Conservation (phyloP, 2,113 vertebrate species). For the Conger conger region DNA sequence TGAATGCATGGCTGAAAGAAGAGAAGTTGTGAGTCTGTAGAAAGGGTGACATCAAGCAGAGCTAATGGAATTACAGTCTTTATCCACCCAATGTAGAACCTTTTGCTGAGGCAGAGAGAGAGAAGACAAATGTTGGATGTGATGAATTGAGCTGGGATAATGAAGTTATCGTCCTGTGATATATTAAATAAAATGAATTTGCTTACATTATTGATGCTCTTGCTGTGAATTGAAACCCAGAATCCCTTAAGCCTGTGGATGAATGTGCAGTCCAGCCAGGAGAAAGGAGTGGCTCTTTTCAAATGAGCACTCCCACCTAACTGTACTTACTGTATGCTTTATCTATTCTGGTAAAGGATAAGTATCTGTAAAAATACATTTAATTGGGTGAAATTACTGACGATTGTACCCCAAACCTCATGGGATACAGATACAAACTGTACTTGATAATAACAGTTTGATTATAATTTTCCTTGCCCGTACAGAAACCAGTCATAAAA, state of each 20-base stretch:
- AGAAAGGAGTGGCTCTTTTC: slow-evolving; percentile 12
- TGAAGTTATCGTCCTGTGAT: slow-evolving; percentile 41
- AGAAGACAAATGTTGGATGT: slow-evolving; percentile 30
- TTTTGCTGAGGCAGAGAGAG: slow-evolving; percentile 25
- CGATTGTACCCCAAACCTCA: slow-evolving; percentile 1
- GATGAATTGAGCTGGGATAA: slow-evolving; percentile 44
- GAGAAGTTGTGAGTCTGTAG: slow-evolving; percentile 44
- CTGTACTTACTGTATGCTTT: slow-evolving; percentile 19
- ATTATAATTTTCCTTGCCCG: not conserved
- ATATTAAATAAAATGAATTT: slow-evolving; percentile 49
- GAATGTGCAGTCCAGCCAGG: not conserved
- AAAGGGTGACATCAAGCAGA: slow-evolving; percentile 43
- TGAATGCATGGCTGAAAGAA: slow-evolving; percentile 43
- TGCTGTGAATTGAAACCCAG: slow-evolving; percentile 1
- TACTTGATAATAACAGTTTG: not conserved
- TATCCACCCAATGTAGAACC: slow-evolving; percentile 38
- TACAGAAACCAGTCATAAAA: not conserved
- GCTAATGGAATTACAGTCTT: slow-evolving; percentile 45
- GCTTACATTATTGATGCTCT: slow-evolving; percentile 47
- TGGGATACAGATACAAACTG: not conserved
- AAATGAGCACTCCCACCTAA: slow-evolving; percentile 16
- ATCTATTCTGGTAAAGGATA: slow-evolving; percentile 13
- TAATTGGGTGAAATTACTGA: slow-evolving; percentile 19
- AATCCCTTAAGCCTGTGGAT: not conserved
- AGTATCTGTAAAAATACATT: not conserved